phyloP scores from a whole-genome alignment of 2,888 invertebrate species.

The Carabus problematicus region DNA sequence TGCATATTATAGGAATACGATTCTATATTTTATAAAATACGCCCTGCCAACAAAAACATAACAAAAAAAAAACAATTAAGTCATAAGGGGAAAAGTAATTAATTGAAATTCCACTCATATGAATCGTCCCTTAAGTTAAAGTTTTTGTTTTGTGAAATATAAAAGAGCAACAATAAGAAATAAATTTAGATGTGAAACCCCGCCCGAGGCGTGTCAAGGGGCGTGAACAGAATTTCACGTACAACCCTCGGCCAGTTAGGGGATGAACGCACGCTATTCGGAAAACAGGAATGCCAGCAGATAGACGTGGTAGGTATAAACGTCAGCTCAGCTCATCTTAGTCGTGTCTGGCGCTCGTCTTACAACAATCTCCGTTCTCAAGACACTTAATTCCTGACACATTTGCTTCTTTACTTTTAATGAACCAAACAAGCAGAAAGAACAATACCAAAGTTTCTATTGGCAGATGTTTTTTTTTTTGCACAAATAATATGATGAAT shows the following conservation, averaged over 20 bases:
- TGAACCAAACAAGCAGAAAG: no score
- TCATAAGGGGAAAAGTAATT: conserved; percentile 26
- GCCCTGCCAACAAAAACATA: not conserved
- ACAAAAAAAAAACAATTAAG: conserved; percentile 17
- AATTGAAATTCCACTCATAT: conserved; percentile 13
- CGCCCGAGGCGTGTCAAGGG: conserved; percentile 25
- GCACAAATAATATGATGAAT: no score
- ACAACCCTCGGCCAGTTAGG: conserved; percentile 20
- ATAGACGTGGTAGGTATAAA: not conserved
- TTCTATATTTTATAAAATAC: no score
- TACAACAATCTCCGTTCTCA: no score
- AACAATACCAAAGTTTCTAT: no score
- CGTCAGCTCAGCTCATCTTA: no score
- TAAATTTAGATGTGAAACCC: conserved; percentile 30
- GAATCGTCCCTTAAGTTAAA: conserved; percentile 2
- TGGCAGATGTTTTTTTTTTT: no score
- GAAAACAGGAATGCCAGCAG: conserved; percentile 7
- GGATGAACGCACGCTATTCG: conserved; percentile 9
- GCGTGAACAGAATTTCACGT: conserved; percentile 17
- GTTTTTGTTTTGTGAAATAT: conserved; percentile 1
- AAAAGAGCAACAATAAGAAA: conserved; percentile 30
- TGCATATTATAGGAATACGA: no score
- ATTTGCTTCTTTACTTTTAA: no score
- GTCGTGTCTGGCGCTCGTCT: no score
- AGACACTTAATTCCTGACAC: no score